Conservation (phyloP, 2,888 invertebrate species). For the Callyntrura guangdongensis region DNA sequence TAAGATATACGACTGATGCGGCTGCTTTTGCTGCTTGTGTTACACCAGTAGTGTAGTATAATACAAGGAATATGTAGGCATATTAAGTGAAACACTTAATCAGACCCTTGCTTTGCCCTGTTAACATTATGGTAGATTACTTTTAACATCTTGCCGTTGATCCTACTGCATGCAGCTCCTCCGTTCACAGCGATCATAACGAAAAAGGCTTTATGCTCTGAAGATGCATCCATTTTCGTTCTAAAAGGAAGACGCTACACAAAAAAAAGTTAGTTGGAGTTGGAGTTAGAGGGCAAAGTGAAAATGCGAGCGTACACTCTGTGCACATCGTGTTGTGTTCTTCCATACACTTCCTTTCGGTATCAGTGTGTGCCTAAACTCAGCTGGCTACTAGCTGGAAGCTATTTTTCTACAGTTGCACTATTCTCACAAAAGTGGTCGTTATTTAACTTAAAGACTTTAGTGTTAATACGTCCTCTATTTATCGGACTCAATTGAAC, state of each 20-base stretch:
- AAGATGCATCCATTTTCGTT: too few relatives aligned
- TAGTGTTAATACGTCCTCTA: conserved; percentile 61
- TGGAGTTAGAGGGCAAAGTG: not conserved
- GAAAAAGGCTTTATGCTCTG: too few relatives aligned
- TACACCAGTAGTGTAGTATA: not conserved
- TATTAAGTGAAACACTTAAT: conserved; percentile 80
- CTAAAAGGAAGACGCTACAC: not conserved
- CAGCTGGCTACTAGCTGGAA: conserved; percentile 46
- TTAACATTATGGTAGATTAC: conserved; percentile 70
- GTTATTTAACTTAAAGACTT: conserved; percentile 60
- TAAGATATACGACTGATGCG: conserved; percentile 59
- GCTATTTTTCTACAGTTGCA: conserved; percentile 65
- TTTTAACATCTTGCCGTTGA: conserved; percentile 52
- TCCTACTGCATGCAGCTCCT: not conserved
- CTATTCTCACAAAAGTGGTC: conserved; percentile 61
- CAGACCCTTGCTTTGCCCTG: conserved; percentile 71
- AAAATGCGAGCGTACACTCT: not conserved
- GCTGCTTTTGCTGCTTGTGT: not conserved
- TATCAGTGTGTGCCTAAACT: not conserved
- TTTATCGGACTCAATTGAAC: conserved; percentile 58
- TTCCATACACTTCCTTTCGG: too few relatives aligned
- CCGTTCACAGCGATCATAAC: too few relatives aligned
- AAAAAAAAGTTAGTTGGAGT: conserved; percentile 23
- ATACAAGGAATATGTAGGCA: conserved; percentile 47
- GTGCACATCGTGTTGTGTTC: too few relatives aligned